These are phyloP conservation scores for Chiloscyllium punctatum DNA, from an alignment of 2,797 vertebrate genomes.

Conservation along the genomic window DNA sequence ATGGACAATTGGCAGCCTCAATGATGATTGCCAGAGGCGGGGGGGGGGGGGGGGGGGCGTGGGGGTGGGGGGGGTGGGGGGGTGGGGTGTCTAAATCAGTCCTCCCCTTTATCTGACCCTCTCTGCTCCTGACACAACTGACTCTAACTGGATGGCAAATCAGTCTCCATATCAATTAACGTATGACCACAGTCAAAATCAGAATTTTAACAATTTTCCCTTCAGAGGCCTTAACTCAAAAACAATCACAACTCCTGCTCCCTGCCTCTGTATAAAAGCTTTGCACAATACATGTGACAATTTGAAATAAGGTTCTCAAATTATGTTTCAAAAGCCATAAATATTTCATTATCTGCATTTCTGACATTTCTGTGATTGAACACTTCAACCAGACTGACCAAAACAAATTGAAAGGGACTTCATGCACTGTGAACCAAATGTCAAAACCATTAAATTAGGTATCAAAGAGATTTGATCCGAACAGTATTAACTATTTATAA, in stretches of 20 bases:
- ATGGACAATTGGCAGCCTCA: not conserved
- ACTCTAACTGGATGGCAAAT: not conserved
- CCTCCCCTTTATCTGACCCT: not conserved
- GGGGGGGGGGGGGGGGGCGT: no score
- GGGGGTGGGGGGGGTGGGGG: no score
- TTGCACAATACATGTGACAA: not conserved
- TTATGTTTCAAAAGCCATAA: not conserved
- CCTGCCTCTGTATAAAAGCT: not conserved
- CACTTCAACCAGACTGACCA: not conserved
- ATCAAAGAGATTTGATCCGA: not conserved
- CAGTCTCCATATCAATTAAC: not conserved
- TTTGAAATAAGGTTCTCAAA: not conserved
- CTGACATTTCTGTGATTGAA: not conserved
- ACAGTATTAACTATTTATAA: not conserved
- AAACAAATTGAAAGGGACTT: not conserved
- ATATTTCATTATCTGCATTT: not conserved
- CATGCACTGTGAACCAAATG: slow-evolving; percentile 4
- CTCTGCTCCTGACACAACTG: no score
- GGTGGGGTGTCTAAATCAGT: not conserved
- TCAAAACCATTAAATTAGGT: not conserved
- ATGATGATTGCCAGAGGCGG: not conserved
- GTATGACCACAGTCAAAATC: not conserved
- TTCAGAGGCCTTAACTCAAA: not conserved
- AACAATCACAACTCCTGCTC: not conserved
- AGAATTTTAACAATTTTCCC: not conserved